Evolutionary conservation across 1,140 invertebrate species (phyloP).

Genomic region (Pantala flavescens): DNA sequence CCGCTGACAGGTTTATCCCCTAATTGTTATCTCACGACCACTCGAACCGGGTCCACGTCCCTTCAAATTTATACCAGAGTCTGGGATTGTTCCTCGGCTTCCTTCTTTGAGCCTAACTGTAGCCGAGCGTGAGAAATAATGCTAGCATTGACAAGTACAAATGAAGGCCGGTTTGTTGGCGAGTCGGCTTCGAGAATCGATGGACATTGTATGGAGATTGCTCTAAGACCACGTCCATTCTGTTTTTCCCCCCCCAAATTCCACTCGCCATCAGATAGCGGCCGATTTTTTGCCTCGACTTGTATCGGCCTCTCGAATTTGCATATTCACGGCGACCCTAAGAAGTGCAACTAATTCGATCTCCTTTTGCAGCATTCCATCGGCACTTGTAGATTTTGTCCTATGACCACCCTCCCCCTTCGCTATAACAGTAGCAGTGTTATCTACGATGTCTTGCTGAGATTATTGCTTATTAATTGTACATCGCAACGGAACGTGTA

Average conservation of each 20-base stretch:
- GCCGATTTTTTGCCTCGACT: too few relatives aligned
- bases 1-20: constrained; percentile 1
- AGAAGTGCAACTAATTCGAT: too few relatives aligned
- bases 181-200: background rate
- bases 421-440: too few relatives aligned
- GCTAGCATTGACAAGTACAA: constrained; percentile 6
- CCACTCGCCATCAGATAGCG: background rate
- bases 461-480: too few relatives aligned
- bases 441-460: too few relatives aligned
- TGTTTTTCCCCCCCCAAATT: background rate
- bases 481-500: too few relatives aligned
- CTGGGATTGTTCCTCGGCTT: background rate
- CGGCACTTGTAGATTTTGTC: too few relatives aligned
- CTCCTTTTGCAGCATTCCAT: too few relatives aligned
- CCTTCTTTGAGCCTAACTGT: background rate
- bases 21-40: constrained; percentile 4
- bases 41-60: background rate
- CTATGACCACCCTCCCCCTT: too few relatives aligned
- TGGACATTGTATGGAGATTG: constrained; percentile 6
- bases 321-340: too few relatives aligned
- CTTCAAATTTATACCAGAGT: background rate
- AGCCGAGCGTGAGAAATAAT: constrained; percentile 1
- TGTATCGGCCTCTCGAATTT: too few relatives aligned
- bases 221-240: background rate
- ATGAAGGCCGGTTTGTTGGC: background rate